Evolutionary conservation across 2,797 vertebrate genomes (phyloP).

Genomic region (Periparus ater): DNA sequence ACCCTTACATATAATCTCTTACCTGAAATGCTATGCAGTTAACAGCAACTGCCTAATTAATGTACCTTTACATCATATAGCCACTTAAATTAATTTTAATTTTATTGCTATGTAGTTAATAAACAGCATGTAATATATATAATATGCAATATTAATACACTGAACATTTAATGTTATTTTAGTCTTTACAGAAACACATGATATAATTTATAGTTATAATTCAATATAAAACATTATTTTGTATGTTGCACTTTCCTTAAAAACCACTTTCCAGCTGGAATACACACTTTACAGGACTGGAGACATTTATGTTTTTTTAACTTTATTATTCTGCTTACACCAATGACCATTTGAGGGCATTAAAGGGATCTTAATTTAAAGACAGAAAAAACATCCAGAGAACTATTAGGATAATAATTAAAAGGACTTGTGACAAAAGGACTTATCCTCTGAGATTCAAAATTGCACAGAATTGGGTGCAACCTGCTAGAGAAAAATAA

Average conservation of each 20-base stretch:
- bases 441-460: neutral
- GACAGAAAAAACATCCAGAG: neutral
- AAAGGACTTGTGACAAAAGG: neutral
- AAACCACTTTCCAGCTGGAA: neutral
- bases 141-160: neutral
- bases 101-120: neutral
- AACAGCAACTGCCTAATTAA: neutral
- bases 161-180: neutral
- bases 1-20: neutral
- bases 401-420: neutral
- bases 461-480: neutral
- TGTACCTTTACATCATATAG: neutral
- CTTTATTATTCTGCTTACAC: neutral
- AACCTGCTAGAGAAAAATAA: neutral
- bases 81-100: neutral
- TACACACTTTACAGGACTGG: neutral
- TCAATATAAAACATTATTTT: neutral
- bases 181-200: neutral
- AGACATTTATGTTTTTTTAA: neutral
- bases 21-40: neutral
- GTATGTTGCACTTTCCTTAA: neutral
- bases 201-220: neutral
- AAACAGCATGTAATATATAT: neutral
- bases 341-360: neutral
- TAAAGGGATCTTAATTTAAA: neutral